These are phyloP conservation scores for Zaprionus kolodkinae DNA, from an alignment of 1,140 invertebrate species.

Conservation along the genomic window DNA sequence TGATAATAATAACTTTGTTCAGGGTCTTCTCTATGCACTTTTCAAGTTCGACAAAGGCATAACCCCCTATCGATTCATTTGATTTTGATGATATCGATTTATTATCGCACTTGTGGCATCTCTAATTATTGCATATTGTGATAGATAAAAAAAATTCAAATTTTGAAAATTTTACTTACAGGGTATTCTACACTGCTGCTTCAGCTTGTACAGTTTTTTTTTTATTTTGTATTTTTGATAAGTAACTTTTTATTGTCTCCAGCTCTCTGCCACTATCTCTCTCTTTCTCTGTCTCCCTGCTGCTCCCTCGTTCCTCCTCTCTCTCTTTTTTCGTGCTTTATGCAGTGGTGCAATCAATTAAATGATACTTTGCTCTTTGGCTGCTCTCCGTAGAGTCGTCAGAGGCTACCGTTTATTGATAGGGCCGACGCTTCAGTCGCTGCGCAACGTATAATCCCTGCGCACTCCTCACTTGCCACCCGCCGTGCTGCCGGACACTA, in stretches of 20 bases:
- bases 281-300: background rate
- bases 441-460: constrained; percentile 28
- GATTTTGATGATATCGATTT: no score
- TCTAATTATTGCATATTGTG: no score
- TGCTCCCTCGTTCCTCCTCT: background rate
- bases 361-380: constrained; percentile 37
- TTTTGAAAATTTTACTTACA: background rate
- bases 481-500: constrained; percentile 48
- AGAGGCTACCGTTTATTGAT: constrained; percentile 38
- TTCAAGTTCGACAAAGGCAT: no score
- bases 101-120: no score
- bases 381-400: constrained; percentile 10
- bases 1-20: no score
- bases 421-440: constrained; percentile 27
- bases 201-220: background rate
- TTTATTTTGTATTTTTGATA: constrained; percentile 10
- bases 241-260: constrained; percentile 16
- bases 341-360: constrained; percentile 46
- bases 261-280: background rate
- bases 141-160: background rate
- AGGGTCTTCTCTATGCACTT: no score
- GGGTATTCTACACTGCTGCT: background rate
- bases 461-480: background rate
- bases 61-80: no score
- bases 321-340: background rate